These are phyloP conservation scores for Myotis daubentonii DNA, from an alignment of 2,797 vertebrate genomes.

Conservation along the genomic window DNA sequence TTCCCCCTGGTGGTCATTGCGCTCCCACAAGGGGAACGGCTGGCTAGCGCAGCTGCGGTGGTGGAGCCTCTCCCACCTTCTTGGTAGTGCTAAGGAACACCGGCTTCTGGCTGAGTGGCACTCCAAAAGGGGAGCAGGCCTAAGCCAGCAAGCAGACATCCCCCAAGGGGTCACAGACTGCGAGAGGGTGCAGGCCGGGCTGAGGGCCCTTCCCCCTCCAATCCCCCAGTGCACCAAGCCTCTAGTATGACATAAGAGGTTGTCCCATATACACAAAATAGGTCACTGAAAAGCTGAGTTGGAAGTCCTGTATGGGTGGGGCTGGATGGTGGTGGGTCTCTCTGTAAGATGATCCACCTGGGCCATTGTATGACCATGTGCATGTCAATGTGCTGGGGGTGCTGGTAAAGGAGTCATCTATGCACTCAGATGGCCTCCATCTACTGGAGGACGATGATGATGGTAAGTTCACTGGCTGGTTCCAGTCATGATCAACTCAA, in stretches of 20 bases:
- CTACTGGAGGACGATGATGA: neutral
- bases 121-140: too few relatives aligned
- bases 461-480: neutral
- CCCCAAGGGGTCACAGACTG: too few relatives aligned
- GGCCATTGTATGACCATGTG: neutral
- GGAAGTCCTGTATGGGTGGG: neutral
- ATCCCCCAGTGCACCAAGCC: too few relatives aligned
- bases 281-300: neutral
- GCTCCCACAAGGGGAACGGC: rapidly evolving
- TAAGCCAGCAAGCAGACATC: too few relatives aligned
- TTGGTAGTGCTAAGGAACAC: too few relatives aligned
- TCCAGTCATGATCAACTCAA: neutral
- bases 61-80: too few relatives aligned
- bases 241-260: neutral
- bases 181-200: too few relatives aligned
- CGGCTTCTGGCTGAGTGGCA: too few relatives aligned
- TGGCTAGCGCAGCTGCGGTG: too few relatives aligned
- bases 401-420: too few relatives aligned
- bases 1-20: too few relatives aligned
- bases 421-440: neutral
- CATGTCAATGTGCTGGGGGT: too few relatives aligned
- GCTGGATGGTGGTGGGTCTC: neutral
- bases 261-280: neutral
- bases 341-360: neutral
- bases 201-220: rapidly evolving